Evolutionary conservation across 64 coral and sea anemone genomes (phyloP).

Genomic region (Platygyra sinensis): DNA sequence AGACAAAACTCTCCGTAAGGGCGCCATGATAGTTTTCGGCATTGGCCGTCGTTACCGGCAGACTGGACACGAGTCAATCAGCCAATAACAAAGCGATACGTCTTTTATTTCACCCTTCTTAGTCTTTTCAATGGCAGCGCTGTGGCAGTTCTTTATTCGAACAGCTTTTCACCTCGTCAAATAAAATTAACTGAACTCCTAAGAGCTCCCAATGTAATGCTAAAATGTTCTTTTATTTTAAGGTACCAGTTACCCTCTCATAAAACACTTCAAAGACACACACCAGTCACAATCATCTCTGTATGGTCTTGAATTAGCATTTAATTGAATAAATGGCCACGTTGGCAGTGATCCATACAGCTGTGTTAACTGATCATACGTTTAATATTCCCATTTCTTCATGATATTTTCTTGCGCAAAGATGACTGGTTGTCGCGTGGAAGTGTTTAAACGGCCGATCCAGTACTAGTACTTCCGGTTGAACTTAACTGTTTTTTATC

Average conservation of each 20-base stretch:
- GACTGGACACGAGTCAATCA: slow-evolving; percentile 18
- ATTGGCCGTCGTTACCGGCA: not conserved
- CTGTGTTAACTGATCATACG: no score
- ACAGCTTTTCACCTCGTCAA: no score
- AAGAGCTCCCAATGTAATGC: no score
- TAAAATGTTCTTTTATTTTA: not conserved
- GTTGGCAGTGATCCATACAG: not conserved
- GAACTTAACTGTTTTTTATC: no score
- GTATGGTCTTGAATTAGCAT: not conserved
- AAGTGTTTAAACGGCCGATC: no score
- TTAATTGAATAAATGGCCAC: not conserved
- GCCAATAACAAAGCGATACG: slow-evolving; percentile 29
- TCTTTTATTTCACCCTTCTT: not conserved
- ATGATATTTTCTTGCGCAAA: no score
- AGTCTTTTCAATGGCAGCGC: not conserved
- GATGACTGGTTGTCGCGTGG: no score
- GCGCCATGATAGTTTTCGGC: slow-evolving; percentile 46
- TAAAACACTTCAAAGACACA: not conserved
- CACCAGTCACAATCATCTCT: not conserved
- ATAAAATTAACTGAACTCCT: no score
- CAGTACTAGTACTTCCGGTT: no score
- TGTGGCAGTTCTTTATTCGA: no score
- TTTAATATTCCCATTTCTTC: no score
- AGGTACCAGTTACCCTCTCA: not conserved
- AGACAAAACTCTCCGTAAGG: not conserved